Base-by-base conservation (phyloP, 2,113 vertebrate species). In the Chloropsis hardwickii region DNA sequence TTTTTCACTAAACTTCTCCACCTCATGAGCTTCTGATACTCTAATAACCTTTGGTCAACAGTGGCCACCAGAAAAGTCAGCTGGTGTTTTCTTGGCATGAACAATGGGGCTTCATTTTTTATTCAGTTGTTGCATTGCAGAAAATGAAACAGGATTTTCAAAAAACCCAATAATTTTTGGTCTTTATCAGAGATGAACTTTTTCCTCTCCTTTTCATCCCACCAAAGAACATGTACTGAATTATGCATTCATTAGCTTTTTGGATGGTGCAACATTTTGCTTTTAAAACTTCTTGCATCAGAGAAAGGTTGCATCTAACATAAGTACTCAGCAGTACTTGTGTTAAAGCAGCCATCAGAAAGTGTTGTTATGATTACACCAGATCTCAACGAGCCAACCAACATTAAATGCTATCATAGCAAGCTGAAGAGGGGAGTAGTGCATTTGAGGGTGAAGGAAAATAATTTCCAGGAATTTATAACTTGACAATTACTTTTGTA, bases 101-200 rank as follows among this genome's bases (percentile, higher is more conserved):
- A 14, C 58, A 71, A 78, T 29, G 25, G n/a, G 18, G 3, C 21
- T 79, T 89, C 50, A 45, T 13, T 66, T 92, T 70, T 86, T 47
- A 37, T 44, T 53, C 66, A 65, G 17, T 42, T 5, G 7, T 14
- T 54, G 35, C 15, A 45, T 42, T 90, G 78, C 42, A 82, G 50
- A 48, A 88, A 85, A 85, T 51, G 6, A 72, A 65, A 35, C 5
- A 39, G 12, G 7, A 53, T 56, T 77, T 82, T 31, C 3, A 33
- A 72, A 88, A 62, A 24, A 12, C 0, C 2, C 5, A 40, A 0
- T 9, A 12, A 20, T 15, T 11, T 83, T 88, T n/a, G 47, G 8
- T 47, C 29, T 70, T 57, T 47, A 22, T n/a, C 29, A 61, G 13
- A 69, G 12, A 50, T 21, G 1, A 81, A 57, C 7, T 42, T 51